Base-by-base conservation (phyloP, 2,797 vertebrate species). In the Delichon dasypus region DNA sequence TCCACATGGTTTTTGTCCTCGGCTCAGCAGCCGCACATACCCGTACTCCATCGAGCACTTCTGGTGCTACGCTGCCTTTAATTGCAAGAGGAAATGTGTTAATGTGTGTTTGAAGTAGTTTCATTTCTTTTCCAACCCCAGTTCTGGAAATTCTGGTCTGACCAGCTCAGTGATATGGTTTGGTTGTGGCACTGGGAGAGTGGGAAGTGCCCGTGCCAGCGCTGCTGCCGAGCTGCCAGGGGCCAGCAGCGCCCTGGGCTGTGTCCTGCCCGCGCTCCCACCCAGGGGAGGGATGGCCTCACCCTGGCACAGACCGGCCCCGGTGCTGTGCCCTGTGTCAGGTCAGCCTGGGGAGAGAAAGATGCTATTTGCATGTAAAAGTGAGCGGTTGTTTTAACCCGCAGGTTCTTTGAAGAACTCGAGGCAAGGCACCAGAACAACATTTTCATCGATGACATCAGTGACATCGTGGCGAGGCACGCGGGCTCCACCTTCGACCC, bases 381-480 rank as follows among this genome's bases (percentile, higher is more conserved):
- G 20, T 4, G 7, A 62, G 15, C 48, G 1, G 2, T 29, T 30
- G n/a, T 0, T 54, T 61, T 48, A 11, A 34, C 40, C 50, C 79
- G 10, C 92, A 99, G 99, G 94, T 99, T 99, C 97, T 99, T 99
- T 67, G 98, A 98, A 82, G 99, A 99, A 32, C 96, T 99, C 54
- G 99, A 99, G 96, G 98, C 98, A 15, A 98, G 98, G 77, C 99
- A 99, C 95, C 98, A 98, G 76, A 98, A 98, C 96, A 99, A 98
- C 88, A 98, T 99, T 26, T 96, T 99, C 70, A 99, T 99, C 16
- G 98, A 99, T 3, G 98, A 99, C 94, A 99, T 99, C 90, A 99
- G 99, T 11, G 99, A 99, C 94, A 99, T 99, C 36, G 98, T 99
- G 38, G 98, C 97, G 65, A 98, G 98, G 62, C 99, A 99, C 7